Base-by-base conservation (phyloP, 2,113 vertebrate species). In the Fregetta grallaria region DNA sequence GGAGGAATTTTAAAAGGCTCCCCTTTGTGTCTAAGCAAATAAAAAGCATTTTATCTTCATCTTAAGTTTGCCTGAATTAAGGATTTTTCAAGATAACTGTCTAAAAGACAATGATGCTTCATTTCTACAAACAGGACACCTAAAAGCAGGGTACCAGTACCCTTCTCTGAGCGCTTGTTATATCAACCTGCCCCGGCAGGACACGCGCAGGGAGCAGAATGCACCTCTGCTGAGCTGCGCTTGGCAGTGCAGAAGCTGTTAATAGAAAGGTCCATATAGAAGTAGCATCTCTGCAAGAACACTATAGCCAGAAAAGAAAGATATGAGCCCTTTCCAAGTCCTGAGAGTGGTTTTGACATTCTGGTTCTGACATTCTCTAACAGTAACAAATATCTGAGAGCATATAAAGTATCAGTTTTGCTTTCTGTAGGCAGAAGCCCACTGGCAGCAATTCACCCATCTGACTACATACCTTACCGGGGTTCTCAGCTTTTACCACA, bases 321-420 rank as follows among this genome's bases (percentile, higher is more conserved):
- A 73, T 7, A 58, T 1, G 53, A 67, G 58, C 49, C 26, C 15
- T 13, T 72, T n/a, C 26, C 71, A 56, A 47, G 75, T 34, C 42
- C 59, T 32, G 80, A 38, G 22, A 67, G 65, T 3, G 3, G 15
- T 42, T 85, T 21, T 71, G 15, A 67, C 14, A 23, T 29, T 52
- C 49, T 6, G 14, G 3, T 27, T n/a, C n/a, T n/a, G n/a, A n/a
- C n/a, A n/a, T n/a, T n/a, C 38, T 62, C 80, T 47, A 62, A 6
- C 7, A 75, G 42, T 17, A 58, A 67, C 21, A 91, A 91, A 16
- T 20, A 71, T 1, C 34, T 74, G 18, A 81, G 18, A 89, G 30
- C 12, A 3, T 2, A 29, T 7, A 9, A 45, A 34, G 4, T 1
- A 10, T 18, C 2, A 0, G 15, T 2, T 87, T 78, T 78, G 50